Conservation (phyloP, 2,888 invertebrate species). For the Zonitis immaculata region DNA sequence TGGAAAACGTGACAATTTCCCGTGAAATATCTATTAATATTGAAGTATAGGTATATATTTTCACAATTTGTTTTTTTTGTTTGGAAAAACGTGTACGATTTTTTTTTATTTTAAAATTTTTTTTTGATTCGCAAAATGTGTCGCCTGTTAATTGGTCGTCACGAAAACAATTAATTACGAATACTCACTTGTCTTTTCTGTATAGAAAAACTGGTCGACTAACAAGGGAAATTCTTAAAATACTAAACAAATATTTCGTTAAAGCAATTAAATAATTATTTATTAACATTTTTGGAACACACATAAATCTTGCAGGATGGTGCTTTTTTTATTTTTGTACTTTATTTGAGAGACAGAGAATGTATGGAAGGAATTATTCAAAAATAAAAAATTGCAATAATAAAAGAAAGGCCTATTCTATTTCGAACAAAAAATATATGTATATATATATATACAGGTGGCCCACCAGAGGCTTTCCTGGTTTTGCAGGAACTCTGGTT, state of each 20-base stretch:
- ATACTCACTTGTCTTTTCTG: conserved; percentile 11
- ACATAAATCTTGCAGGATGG: not conserved
- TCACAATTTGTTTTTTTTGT: not conserved
- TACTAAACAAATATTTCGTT: conserved; percentile 12
- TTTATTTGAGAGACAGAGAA: not conserved
- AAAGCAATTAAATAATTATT: conserved; percentile 18
- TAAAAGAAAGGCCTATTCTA: no score
- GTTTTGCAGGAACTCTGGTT: no score
- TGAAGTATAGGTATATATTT: no score
- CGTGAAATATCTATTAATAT: not conserved
- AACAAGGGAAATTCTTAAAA: conserved; percentile 6
- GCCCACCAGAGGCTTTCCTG: no score
- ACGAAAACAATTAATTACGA: conserved; percentile 16
- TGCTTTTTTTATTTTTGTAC: not conserved
- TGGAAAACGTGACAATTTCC: no score
- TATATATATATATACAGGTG: no score
- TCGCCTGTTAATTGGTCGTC: conserved; percentile 14
- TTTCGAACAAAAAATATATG: no score
- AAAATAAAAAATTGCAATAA: no score
- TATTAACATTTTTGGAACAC: conserved; percentile 12
- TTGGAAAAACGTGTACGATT: conserved; percentile 7
- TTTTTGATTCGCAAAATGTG: conserved; percentile 5
- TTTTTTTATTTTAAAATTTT: no score
- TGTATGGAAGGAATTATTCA: no score
- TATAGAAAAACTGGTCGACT: conserved; percentile 6